Evolutionary conservation across 2,888 invertebrate species (phyloP).

Genomic region (Cephus nigrinus): DNA sequence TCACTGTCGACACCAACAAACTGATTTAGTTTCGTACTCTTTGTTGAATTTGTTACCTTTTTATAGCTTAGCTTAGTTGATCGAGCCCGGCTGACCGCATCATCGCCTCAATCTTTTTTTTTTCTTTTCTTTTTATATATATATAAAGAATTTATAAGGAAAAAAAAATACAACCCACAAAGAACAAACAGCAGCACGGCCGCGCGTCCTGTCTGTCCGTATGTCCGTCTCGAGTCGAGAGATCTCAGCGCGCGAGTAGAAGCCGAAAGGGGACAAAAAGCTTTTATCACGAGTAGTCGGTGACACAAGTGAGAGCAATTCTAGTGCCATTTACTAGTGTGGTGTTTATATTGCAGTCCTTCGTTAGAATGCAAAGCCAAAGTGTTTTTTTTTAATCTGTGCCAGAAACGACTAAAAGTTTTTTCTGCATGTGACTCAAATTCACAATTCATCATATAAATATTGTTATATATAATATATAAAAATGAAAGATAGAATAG

Average conservation of each 20-base stretch:
- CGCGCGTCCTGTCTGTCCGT: conserved; percentile 41
- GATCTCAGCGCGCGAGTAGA: conserved; percentile 38
- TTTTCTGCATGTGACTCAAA: conserved; percentile 65
- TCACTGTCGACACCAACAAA: conserved; percentile 56
- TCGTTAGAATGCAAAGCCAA: conserved; percentile 69
- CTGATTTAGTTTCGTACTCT: conserved; percentile 60
- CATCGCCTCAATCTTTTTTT: conserved; percentile 50
- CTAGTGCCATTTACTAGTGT: conserved; percentile 71
- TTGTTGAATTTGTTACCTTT: conserved; percentile 64
- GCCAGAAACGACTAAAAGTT: conserved; percentile 65
- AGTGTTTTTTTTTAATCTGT: conserved; percentile 69
- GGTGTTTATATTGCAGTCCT: conserved; percentile 66
- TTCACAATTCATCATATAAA: conserved; percentile 68
- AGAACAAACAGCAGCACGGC: conserved; percentile 35
- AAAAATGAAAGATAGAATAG: conserved; percentile 58
- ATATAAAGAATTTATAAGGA: conserved; percentile 25
- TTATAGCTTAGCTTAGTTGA: conserved; percentile 62
- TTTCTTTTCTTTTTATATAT: conserved; percentile 41
- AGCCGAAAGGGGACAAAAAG: conserved; percentile 42
- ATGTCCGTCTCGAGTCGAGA: conserved; percentile 40
- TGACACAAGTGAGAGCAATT: conserved; percentile 66
- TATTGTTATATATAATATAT: conserved; percentile 72
- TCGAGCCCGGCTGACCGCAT: conserved; percentile 56
- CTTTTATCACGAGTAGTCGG: conserved; percentile 59
- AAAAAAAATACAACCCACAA: conserved; percentile 12